Evolutionary conservation across 2,113 vertebrate genomes (phyloP).

Genomic region (Delphinus delphis): DNA sequence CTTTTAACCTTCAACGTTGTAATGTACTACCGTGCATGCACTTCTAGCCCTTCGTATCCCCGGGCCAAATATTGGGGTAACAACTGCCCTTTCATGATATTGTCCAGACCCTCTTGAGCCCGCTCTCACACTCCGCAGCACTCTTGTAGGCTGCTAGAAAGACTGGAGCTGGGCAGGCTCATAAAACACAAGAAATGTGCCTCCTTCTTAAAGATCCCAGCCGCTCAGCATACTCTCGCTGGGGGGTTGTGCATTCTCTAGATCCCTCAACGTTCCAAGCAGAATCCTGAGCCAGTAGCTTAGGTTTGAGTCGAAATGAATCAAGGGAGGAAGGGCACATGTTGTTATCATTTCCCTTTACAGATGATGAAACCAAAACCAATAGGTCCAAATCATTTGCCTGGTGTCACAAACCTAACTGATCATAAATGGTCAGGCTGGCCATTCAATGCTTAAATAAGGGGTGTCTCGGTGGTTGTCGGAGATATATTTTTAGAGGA

Average conservation of each 20-base stretch:
- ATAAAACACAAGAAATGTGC: not conserved
- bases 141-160: conserved; percentile 23
- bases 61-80: not conserved
- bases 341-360: not conserved
- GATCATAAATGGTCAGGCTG: not conserved
- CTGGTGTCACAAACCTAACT: not conserved
- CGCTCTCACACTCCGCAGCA: not conserved
- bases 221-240: not conserved
- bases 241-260: conserved; percentile 38
- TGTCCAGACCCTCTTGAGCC: conserved; percentile 59
- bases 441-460: not conserved
- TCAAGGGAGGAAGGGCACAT: not conserved
- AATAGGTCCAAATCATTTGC: not conserved
- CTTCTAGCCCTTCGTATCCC: not conserved
- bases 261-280: not conserved
- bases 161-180: not conserved
- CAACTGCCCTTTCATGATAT: not conserved
- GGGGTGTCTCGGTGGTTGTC: not conserved
- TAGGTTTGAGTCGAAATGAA: not conserved
- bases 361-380: not conserved
- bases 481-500: not conserved
- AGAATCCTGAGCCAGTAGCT: not conserved
- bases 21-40: not conserved
- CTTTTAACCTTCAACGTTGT: not conserved
- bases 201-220: not conserved